Conservation (phyloP, 2,888 invertebrate genomes). For the Limnephilus marmoratus region DNA sequence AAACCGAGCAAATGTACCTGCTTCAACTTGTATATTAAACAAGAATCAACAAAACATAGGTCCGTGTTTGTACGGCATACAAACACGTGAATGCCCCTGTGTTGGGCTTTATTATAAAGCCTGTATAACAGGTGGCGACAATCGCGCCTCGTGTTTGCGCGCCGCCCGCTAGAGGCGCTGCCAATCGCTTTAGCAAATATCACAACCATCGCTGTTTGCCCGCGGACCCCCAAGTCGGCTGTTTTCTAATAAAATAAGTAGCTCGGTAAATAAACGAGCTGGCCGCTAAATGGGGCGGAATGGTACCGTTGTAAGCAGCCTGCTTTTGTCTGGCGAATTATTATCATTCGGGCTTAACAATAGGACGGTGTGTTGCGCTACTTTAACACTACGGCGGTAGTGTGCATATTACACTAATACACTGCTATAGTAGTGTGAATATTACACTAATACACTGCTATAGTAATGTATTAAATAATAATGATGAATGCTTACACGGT, state of each 20-base stretch:
- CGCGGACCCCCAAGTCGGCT: slow-evolving; percentile 52
- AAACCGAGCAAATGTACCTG: neutral
- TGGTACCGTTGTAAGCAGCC: slow-evolving; percentile 36
- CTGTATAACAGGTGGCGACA: slow-evolving; percentile 64
- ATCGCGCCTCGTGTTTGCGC: slow-evolving; percentile 60
- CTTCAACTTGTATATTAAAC: neutral
- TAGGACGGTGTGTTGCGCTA: slow-evolving; percentile 16
- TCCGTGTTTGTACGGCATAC: neutral
- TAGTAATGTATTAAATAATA: neutral
- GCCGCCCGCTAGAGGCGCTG: slow-evolving; percentile 58
- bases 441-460: too few relatives aligned
- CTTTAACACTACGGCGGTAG: neutral
- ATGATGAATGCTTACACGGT: neutral
- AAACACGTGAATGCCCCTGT: slow-evolving; percentile 11
- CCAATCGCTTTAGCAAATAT: slow-evolving; percentile 62
- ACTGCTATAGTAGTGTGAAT: too few relatives aligned
- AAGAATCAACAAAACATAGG: neutral
- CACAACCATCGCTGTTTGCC: slow-evolving; percentile 49
- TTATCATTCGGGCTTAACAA: slow-evolving; percentile 24
- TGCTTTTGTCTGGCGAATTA: slow-evolving; percentile 27
- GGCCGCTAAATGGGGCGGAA: slow-evolving; percentile 60
- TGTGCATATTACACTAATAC: too few relatives aligned
- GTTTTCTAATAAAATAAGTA: slow-evolving; percentile 66
- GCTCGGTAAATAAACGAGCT: slow-evolving; percentile 61
- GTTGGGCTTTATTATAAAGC: slow-evolving; percentile 31